Conservation (phyloP, 2,888 invertebrate genomes). For the Troilus luridus region DNA sequence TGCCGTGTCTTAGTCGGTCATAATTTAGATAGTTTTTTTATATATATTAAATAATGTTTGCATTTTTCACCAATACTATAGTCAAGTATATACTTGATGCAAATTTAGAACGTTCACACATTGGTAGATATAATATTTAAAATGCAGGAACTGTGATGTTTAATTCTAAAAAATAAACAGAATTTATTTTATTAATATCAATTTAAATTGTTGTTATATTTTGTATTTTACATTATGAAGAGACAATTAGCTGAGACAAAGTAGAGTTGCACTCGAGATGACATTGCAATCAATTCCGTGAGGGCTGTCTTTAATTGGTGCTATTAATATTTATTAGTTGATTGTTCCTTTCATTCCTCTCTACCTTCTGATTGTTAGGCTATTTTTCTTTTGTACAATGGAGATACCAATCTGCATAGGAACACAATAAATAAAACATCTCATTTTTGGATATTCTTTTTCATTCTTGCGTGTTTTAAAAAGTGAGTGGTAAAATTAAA, state of each 20-base stretch:
- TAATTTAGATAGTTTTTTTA: no score
- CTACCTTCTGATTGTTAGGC: neutral
- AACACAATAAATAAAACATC: neutral
- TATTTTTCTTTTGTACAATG: slow-evolving; percentile 13
- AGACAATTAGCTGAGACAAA: neutral
- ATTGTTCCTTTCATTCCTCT: neutral
- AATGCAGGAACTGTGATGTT: no score
- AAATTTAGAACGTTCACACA: no score
- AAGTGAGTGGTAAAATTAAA: no score
- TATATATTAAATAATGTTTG: no score
- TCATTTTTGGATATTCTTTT: neutral
- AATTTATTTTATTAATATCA: no score
- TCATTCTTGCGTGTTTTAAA: neutral
- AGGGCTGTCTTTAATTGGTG: neutral
- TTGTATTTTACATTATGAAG: neutral
- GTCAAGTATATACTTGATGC: no score
- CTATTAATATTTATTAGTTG: slow-evolving; percentile 26
- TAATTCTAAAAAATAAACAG: no score
- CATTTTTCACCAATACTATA: no score
- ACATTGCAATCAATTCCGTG: neutral
- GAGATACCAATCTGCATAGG: neutral
- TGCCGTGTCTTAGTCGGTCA: no score
- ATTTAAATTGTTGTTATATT: neutral
- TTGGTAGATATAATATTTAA: no score
- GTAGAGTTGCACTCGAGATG: neutral